Evolutionary conservation across 1,140 invertebrate genomes (phyloP).

Genomic region (Hypsibius dujardini): DNA sequence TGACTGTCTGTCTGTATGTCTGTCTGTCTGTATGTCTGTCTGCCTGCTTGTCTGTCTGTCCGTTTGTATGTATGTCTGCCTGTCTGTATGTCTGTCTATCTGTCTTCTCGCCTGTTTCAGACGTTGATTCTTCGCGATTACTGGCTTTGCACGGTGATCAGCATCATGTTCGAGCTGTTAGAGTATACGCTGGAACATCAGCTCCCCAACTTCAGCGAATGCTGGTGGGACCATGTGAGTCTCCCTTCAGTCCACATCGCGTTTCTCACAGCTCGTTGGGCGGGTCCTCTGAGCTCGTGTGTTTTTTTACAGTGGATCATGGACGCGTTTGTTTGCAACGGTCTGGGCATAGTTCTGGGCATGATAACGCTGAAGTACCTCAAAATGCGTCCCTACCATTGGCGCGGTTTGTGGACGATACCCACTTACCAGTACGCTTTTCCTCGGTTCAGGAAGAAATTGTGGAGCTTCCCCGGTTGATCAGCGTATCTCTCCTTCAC

Average conservation of each 20-base stretch:
- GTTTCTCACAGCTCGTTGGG: too few relatives aligned
- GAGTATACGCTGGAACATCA: conserved; percentile 47
- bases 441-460: conserved; percentile 14
- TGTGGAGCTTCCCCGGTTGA: neutral
- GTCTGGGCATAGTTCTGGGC: conserved; percentile 41
- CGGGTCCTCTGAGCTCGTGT: too few relatives aligned
- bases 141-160: conserved; percentile 44
- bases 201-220: conserved; percentile 45
- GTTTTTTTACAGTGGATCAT: conserved; percentile 39
- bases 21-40: too few relatives aligned
- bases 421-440: conserved; percentile 37
- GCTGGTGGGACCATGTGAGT: conserved; percentile 48
- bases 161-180: conserved; percentile 43
- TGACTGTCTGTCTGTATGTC: too few relatives aligned
- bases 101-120: too few relatives aligned
- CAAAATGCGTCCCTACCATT: conserved; percentile 43
- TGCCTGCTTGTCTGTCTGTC: too few relatives aligned
- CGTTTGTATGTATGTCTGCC: too few relatives aligned
- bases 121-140: conserved; percentile 42
- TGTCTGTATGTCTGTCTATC: too few relatives aligned
- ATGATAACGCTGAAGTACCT: conserved; percentile 42
- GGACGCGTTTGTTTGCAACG: conserved; percentile 44
- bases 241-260: too few relatives aligned
- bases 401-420: conserved; percentile 44
- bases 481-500: conserved; percentile 25